Conservation (phyloP, 2,888 invertebrate genomes). For the Cosmia pyralina region DNA sequence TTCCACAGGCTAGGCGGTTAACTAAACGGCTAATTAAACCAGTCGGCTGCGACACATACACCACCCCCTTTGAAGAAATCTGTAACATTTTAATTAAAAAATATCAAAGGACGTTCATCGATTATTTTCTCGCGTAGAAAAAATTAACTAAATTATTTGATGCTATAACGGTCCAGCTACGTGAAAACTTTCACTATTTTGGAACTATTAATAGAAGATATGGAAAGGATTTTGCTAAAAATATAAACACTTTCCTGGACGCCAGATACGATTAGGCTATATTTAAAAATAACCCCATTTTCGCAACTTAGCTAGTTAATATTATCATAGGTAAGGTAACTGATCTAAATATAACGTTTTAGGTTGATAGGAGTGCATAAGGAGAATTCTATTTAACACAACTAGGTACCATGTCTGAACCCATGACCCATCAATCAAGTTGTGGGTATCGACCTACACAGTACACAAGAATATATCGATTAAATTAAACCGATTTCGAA, state of each 20-base stretch:
- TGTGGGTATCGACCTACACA: neutral
- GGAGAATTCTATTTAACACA: neutral
- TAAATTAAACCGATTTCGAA: constrained; percentile 39
- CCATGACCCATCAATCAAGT: constrained; percentile 15
- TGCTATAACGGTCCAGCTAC: neutral
- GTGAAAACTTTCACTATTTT: neutral
- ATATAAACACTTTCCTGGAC: neutral
- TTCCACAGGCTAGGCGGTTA: too few relatives aligned
- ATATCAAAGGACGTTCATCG: neutral
- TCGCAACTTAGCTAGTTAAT: neutral
- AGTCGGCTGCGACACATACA: too few relatives aligned
- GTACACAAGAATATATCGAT: neutral
- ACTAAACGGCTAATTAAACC: too few relatives aligned
- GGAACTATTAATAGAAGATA: constrained; percentile 6
- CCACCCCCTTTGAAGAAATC: neutral
- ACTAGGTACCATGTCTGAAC: too few relatives aligned
- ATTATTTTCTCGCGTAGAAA: neutral
- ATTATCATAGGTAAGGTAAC: neutral
- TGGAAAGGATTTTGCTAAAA: neutral
- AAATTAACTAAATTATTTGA: neutral
- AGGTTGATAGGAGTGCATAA: accelerated
- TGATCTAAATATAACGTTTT: neutral
- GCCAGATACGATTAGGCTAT: neutral
- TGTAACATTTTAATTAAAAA: neutral
- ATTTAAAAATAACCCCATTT: neutral